Evolutionary conservation across 1,140 invertebrate genomes (phyloP).

Genomic region (Cyrtorhinus lividipennis): DNA sequence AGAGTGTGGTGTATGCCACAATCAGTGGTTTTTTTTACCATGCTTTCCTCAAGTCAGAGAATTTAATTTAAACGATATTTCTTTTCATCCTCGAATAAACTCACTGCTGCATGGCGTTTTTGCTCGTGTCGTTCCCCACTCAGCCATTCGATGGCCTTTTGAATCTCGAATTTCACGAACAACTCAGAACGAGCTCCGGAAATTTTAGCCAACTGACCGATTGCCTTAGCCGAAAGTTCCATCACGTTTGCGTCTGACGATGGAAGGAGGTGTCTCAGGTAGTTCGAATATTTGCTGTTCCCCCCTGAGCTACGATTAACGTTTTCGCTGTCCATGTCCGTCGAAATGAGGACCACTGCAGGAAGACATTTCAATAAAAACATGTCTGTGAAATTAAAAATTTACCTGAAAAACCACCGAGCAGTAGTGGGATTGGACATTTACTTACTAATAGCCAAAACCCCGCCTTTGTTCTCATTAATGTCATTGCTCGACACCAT

Average conservation of each 20-base stretch:
- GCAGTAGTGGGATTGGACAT: too few relatives aligned
- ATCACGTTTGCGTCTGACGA: constrained; percentile 84
- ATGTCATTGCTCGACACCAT: constrained; percentile 87
- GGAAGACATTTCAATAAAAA: constrained; percentile 26
- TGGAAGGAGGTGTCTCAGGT: constrained; percentile 74
- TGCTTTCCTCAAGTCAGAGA: too few relatives aligned
- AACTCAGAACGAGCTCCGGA: constrained; percentile 87
- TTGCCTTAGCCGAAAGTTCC: constrained; percentile 89
- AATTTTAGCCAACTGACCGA: constrained; percentile 77
- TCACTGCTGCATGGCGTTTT: constrained; percentile 74
- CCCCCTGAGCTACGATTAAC: constrained; percentile 75
- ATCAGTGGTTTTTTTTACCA: too few relatives aligned
- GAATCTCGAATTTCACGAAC: constrained; percentile 93
- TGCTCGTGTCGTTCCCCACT: constrained; percentile 76
- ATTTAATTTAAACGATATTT: too few relatives aligned
- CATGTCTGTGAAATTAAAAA: constrained; percentile 10
- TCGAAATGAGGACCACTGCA: constrained; percentile 76
- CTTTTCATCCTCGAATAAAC: too few relatives aligned
- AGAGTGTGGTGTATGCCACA: too few relatives aligned
- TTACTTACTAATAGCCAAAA: constrained; percentile 72
- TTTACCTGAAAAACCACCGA: too few relatives aligned
- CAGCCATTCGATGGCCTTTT: constrained; percentile 86
- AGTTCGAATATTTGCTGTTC: constrained; percentile 85
- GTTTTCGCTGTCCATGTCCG: constrained; percentile 86
- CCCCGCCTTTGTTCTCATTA: constrained; percentile 90